Base-by-base conservation (phyloP, 2,888 invertebrate species). In the Aphodius sticticus region DNA sequence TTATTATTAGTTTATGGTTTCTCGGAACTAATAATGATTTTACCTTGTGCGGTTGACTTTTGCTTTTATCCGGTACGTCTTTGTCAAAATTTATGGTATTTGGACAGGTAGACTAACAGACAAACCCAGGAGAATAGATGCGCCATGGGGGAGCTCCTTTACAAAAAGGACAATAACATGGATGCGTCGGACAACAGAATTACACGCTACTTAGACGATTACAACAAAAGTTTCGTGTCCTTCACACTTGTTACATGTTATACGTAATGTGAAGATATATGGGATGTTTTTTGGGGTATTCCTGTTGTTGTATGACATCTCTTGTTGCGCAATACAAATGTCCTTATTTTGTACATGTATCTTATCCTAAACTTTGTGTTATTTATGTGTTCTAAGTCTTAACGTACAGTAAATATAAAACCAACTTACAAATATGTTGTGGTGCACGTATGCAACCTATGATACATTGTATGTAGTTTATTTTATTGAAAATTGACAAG, bases 1-100 rank as follows among this genome's bases (percentile, higher is more conserved):
- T 53, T 53, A 53, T 53, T 53, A 53, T 53, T 53, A 53, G 53
- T 53, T 53, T 53, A 53, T 53, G 53, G 53, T 2, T 53, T 53
- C 53, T 53, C 53, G 53, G 53, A 53, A 53, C 2, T 53, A 53
- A 53, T 53, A 53, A 53, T 53, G 53, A 53, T 0, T 53, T 53
- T 53, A 53, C 53, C 53, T 53, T 53, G 53, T 53, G 53, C 53
- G 53, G 53, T 53, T 53, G 53, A 53, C 53, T 53, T 53, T 53
- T 53, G 53, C 53, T 53, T 53, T 53, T 53, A 53, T 53, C 53
- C 53, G 53, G 53, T 53, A 53, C 53, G 53, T 53, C 53, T 53
- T 36, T 70, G 75, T 78, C 69, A 75, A 78, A 78, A 78, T 78
- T 78, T 78, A 78, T 78, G 78, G 76, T 78, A 75, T 78, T 75